These are phyloP conservation scores for Standfussiana lucernea DNA, from an alignment of 2,888 invertebrate species.

Conservation along the genomic window DNA sequence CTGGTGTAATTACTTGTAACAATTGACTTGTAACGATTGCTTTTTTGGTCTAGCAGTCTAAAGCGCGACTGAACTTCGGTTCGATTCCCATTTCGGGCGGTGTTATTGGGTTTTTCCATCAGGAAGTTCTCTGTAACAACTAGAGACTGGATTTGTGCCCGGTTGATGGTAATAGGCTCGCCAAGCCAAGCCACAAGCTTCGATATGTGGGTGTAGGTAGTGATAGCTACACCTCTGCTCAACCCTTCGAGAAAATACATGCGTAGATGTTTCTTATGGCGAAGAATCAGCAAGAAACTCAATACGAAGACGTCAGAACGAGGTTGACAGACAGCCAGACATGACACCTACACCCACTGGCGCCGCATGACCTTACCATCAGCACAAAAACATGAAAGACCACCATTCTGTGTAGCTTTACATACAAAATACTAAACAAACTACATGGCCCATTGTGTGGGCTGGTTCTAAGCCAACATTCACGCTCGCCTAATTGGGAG, in stretches of 20 bases:
- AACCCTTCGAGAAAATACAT: background rate
- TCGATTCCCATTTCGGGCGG: background rate
- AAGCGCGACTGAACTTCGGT: background rate
- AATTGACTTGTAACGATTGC: too few species aligned
- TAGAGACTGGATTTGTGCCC: background rate
- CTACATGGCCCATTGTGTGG: conserved; percentile 57
- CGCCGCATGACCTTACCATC: conserved; percentile 35
- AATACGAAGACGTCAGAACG: background rate
- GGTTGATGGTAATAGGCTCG: background rate
- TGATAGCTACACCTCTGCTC: background rate
- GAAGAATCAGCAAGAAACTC: background rate
- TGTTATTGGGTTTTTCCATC: background rate
- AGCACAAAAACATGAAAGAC: conserved; percentile 49
- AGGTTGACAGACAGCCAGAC: background rate
- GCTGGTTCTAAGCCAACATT: conserved; percentile 59
- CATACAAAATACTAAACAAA: conserved; percentile 55
- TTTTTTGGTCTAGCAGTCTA: background rate
- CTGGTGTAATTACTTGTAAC: background rate
- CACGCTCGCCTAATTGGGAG: conserved; percentile 67
- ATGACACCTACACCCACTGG: conserved; percentile 1
- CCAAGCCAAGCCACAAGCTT: too few species aligned
- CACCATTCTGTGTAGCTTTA: conserved; percentile 14
- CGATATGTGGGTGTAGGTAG: too few species aligned
- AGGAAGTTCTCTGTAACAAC: background rate
- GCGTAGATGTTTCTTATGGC: background rate